Evolutionary conservation across 2,113 vertebrate species (phyloP).

Genomic region (Arenaria interpres): DNA sequence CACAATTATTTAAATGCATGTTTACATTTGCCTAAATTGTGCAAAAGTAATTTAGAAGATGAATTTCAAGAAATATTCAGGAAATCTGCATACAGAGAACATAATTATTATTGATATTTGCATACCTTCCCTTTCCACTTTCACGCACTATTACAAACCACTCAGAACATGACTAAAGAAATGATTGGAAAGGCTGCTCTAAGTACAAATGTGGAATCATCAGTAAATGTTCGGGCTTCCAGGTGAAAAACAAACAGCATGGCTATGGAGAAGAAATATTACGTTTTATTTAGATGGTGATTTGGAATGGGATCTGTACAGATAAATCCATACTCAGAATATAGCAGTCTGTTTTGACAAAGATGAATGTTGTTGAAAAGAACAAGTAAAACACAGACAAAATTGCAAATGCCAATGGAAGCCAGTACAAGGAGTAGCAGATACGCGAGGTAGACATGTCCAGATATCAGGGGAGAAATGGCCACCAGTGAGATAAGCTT

Average conservation of each 20-base stretch:
- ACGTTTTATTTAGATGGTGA: constrained; percentile 62
- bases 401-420: background rate
- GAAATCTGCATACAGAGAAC: constrained; percentile 70
- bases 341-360: constrained; percentile 48
- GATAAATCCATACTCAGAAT: constrained; percentile 70
- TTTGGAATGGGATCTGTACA: constrained; percentile 55
- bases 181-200: constrained; percentile 60
- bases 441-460: background rate
- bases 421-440: background rate
- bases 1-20: constrained; percentile 68
- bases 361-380: constrained; percentile 55
- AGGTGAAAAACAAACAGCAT: constrained; percentile 52
- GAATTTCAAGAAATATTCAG: constrained; percentile 69
- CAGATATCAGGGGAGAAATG: background rate
- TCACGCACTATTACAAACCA: constrained; percentile 59
- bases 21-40: constrained; percentile 69
- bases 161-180: constrained; percentile 51
- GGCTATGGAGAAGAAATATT: constrained; percentile 51
- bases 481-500: background rate
- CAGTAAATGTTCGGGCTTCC: constrained; percentile 66
- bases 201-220: constrained; percentile 66
- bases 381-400: constrained; percentile 16
- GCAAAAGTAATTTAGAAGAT: constrained; percentile 74
- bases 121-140: constrained; percentile 62
- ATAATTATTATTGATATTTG: constrained; percentile 75